Base-by-base conservation (phyloP, 2,797 vertebrate species). In the Glyptemys insculpta region DNA sequence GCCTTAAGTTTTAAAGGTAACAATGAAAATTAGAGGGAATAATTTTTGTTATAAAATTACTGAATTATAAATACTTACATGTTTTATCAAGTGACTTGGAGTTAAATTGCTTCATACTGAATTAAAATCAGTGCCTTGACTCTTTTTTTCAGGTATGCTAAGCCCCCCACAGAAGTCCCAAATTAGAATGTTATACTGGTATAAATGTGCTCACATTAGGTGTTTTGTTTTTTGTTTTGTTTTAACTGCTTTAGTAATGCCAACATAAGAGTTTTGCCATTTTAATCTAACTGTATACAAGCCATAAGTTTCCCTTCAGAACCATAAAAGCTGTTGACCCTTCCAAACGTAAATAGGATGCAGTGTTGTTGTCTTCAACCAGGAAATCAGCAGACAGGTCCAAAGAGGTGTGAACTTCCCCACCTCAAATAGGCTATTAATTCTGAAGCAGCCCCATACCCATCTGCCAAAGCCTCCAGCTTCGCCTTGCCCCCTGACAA, bases 231-330 rank as follows among this genome's bases (percentile, higher is more conserved):
- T 29, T 15, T 31, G 1, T 62, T 72, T n/a, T 72, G 5, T n/a
- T 41, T 72, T 41, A 72, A 72, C n/a, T 41, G 37, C 18, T 25
- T 23, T 41, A 72, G 41, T 72, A 72, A 72, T 41, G 68, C 19
- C 4, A 9, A 25, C n/a, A 11, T 72, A 11, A 27, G 37, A 44
- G 27, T 21, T 49, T 27, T 90, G 83, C 44, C 23, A 25, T 76
- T 76, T 25, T 79, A 79, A 50, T 12, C 31, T 47, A 72, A n/a
- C 1, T 0, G 0, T 14, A 56, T 6, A 1, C 2, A 68, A 54
- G 27, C 2, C 68, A 68, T 88, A 57, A 29, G 8, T 83, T 90
- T 93, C 85, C 23, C 54, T 15, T 47, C 21, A 18, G 44, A 49
- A 2, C 59, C 16, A 8, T 19, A 72, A 57, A 44, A 56, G 29